A percentile compares a stretch with the other conserved stretches of the same genome.
Conservation (phyloP, 2,888 invertebrate species). For the Galeruca laticollis region DNA sequence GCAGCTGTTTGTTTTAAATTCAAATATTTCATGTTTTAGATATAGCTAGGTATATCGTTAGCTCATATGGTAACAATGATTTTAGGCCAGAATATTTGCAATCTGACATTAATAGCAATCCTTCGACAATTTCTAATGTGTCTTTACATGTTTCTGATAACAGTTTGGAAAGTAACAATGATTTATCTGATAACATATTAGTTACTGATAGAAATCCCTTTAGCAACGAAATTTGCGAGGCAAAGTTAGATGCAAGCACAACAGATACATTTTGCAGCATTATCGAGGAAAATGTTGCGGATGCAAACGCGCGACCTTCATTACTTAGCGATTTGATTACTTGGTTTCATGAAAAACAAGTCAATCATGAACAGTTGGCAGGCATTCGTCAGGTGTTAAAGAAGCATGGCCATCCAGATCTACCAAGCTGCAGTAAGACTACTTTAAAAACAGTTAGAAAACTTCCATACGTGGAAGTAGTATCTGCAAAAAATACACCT, state of each 20-base stretch:
- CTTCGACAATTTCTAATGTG: not conserved
- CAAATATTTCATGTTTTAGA: conserved; percentile 6
- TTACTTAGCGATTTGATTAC: too few relatives aligned
- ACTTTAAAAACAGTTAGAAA: conserved; percentile 1
- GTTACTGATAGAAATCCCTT: too few relatives aligned
- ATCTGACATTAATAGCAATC: not conserved
- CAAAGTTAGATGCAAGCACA: too few relatives aligned
- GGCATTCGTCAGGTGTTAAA: too few relatives aligned
- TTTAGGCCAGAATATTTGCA: not conserved
- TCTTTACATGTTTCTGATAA: conserved; percentile 6
- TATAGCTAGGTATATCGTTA: not conserved
- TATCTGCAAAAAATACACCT: conserved; percentile 4
- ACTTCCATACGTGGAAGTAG: conserved; percentile 4
- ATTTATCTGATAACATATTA: not conserved
- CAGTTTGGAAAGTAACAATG: not conserved
- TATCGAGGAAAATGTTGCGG: too few relatives aligned
- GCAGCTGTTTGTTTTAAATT: too few relatives aligned
- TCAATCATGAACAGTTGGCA: not conserved
- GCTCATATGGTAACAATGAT: not conserved
- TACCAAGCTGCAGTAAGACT: conserved; percentile 3
- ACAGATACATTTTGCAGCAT: too few relatives aligned
- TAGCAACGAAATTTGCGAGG: too few relatives aligned
- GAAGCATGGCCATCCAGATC: too few relatives aligned
- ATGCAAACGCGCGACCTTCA: too few relatives aligned
- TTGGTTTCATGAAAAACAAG: not conserved